Conservation (phyloP, 2,888 invertebrate genomes). For the Caenorhabditis angaria region DNA sequence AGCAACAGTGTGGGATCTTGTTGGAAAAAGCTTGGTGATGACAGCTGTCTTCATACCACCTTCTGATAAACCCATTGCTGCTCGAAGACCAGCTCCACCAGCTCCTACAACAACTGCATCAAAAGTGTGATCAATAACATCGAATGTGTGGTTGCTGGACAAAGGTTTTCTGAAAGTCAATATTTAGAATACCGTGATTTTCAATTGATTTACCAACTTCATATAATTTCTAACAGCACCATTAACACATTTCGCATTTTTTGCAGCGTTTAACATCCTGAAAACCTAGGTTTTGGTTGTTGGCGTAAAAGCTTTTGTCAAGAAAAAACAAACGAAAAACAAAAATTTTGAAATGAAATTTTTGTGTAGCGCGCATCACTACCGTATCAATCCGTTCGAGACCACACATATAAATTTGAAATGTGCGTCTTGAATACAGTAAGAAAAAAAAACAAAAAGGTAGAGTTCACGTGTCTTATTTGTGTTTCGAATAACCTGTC, state of each 20-base stretch:
- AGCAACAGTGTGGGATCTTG: conserved; percentile 92
- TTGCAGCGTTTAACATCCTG: conserved; percentile 32
- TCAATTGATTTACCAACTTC: conserved; percentile 17
- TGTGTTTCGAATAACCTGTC: background rate
- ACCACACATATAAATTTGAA: background rate
- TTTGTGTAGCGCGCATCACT: conserved; percentile 12
- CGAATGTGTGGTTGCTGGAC: conserved; percentile 20
- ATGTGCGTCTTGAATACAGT: conserved; percentile 15
- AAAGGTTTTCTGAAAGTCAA: conserved; percentile 24
- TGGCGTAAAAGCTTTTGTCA: conserved; percentile 14
- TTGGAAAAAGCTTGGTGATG: conserved; percentile 95
- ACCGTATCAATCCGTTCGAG: conserved; percentile 18
- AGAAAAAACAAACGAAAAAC: background rate
- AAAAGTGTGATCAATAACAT: conserved; percentile 75
- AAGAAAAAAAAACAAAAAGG: background rate
- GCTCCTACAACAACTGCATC: conserved; percentile 99
- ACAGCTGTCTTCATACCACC: conserved; percentile 97
- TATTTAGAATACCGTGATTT: background rate
- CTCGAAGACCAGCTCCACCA: conserved; percentile 91
- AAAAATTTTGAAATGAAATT: conserved; percentile 5
- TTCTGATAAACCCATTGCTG: conserved; percentile 93
- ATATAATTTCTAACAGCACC: conserved; percentile 29
- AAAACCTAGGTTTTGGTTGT: background rate
- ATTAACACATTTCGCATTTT: conserved; percentile 20
- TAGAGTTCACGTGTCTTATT: background rate